phyloP scores from a whole-genome alignment of 2,888 invertebrate genomes.

The Thymelicus sylvestris region DNA sequence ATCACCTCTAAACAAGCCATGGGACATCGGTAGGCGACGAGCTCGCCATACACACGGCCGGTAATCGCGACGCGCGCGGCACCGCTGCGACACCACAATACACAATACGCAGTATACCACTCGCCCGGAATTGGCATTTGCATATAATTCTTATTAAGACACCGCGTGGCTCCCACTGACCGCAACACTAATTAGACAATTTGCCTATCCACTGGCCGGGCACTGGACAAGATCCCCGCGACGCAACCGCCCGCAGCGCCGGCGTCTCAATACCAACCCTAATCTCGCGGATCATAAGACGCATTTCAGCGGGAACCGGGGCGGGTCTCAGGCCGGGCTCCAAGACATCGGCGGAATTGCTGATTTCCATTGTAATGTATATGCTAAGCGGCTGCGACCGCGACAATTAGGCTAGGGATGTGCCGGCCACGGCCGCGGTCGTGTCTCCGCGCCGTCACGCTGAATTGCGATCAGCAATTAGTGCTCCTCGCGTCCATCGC shows the following conservation, averaged over 20 bases:
- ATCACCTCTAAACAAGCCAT: slow-evolving; percentile 26
- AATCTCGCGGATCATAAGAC: slow-evolving; percentile 40
- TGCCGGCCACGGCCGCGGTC: slow-evolving; percentile 58
- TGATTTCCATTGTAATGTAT: slow-evolving; percentile 80
- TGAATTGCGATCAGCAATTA: slow-evolving; percentile 69
- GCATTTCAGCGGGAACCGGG: slow-evolving; percentile 42
- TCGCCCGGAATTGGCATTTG: slow-evolving; percentile 55
- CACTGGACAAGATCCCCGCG: slow-evolving; percentile 18
- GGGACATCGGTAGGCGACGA: slow-evolving; percentile 23
- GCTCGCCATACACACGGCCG: slow-evolving; percentile 30
- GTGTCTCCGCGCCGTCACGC: slow-evolving; percentile 62
- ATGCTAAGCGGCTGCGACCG: slow-evolving; percentile 75
- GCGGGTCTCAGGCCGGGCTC: slow-evolving; percentile 54
- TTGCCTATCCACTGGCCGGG: slow-evolving; percentile 65
- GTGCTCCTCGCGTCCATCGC: slow-evolving; percentile 59
- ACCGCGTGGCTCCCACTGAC: slow-evolving; percentile 51
- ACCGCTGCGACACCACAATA: slow-evolving; percentile 36
- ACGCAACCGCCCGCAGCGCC: slow-evolving; percentile 20
- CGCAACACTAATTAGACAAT: slow-evolving; percentile 77
- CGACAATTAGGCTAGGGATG: slow-evolving; percentile 72
- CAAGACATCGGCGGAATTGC: slow-evolving; percentile 68
- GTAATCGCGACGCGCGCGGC: slow-evolving; percentile 29
- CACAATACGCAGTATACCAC: slow-evolving; percentile 31
- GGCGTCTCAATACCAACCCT: slow-evolving; percentile 37
- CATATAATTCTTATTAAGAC: slow-evolving; percentile 68